phyloP scores from a whole-genome alignment of 1,140 invertebrate species.

The Phenacoccus solenopsis region DNA sequence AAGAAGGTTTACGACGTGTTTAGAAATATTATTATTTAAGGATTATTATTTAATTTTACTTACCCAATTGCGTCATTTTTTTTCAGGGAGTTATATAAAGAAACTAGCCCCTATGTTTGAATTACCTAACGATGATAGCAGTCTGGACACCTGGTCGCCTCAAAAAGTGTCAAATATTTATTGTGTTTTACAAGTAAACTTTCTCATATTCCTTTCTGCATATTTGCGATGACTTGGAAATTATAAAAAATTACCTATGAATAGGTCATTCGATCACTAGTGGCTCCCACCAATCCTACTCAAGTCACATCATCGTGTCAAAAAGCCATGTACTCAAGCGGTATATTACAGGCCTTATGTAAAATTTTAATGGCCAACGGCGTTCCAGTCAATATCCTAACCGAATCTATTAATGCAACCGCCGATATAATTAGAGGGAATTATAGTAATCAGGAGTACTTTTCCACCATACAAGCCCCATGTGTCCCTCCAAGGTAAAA shows the following conservation, averaged over 20 bases:
- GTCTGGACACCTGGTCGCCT: slow-evolving; percentile 67
- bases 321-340: slow-evolving; percentile 70
- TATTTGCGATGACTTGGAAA: neutral
- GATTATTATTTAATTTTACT: slow-evolving; percentile 18
- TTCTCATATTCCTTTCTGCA: neutral
- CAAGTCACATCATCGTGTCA: slow-evolving; percentile 72
- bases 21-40: neutral
- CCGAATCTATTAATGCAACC: slow-evolving; percentile 90
- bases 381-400: slow-evolving; percentile 91
- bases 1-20: slow-evolving; percentile 67
- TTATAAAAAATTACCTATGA: neutral
- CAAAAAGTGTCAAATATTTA: slow-evolving; percentile 93
- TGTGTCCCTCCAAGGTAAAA: slow-evolving; percentile 69
- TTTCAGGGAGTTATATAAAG: slow-evolving; percentile 70
- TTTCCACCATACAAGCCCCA: slow-evolving; percentile 82
- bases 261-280: slow-evolving; percentile 68
- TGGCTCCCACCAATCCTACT: slow-evolving; percentile 75
- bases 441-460: slow-evolving; percentile 79
- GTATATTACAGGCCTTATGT: slow-evolving; percentile 68
- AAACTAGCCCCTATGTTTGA: slow-evolving; percentile 76
- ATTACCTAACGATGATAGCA: slow-evolving; percentile 52
- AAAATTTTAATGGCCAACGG: slow-evolving; percentile 86
- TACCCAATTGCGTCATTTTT: slow-evolving; percentile 22
- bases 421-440: slow-evolving; percentile 90
- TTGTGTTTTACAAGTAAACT: slow-evolving; percentile 63